Base-by-base conservation (phyloP, 1,140 invertebrate species). In the Scylla paramamosain region DNA sequence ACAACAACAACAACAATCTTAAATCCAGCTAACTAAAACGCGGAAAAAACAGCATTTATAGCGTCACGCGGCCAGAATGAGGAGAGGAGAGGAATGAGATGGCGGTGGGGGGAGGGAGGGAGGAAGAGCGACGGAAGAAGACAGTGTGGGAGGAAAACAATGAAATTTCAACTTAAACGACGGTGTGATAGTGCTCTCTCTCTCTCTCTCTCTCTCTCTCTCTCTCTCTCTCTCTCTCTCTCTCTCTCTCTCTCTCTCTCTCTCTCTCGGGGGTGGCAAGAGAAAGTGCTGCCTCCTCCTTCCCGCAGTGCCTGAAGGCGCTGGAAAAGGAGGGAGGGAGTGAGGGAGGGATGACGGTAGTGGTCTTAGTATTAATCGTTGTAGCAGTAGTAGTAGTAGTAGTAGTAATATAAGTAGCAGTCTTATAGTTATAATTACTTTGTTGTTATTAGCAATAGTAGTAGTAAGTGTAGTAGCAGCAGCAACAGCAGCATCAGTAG, bases 131-230 rank as follows among this genome's bases (percentile, higher is more conserved):
- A 39, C 1, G 39, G 39, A 39, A 39, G 39, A 39, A 39, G 39
- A 39, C 39, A 39, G 39, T 2, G 39, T 39, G 39, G 39, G 39
- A 39, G 39, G 39, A 39, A 39, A 39, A 39, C 52, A 59, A 59
- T 59, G 52, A 59, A 59, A 16, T 29, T 29, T 29, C 39, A 87
- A n/a, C n/a, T 45, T 28, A 86, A 86, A 39, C 12, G n/a, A 86
- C 28, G 12, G n/a, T 29, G 84, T 39, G n/a, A 86, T 86, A n/a
- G 32, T 14, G 28, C n/a, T 87, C 28, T 28, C 28, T 87, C 29
- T 87, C 84, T 87, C 84, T 87, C 1, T 87, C 29, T 87, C 84
- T 87, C 29, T 87, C 84, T 87, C 84, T 87, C 29, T 87, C 84
- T 87, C 84, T 87, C 29, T 87, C 84, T 87, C 28, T 32, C 84